Conservation (phyloP, 1,140 invertebrate genomes). For the Pseudomyrmex sp. region DNA sequence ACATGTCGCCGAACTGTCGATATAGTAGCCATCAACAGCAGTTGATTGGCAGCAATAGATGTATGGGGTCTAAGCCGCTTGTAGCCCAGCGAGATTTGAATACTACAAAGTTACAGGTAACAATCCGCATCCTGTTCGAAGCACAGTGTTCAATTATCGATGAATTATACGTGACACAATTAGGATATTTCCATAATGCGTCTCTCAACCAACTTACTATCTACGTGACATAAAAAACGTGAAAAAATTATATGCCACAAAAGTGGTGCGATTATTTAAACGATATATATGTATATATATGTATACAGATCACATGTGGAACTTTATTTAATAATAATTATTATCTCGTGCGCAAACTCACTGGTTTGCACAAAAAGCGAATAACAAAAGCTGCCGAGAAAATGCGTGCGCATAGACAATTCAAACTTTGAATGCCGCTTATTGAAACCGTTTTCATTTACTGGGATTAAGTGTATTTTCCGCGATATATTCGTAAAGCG, state of each 20-base stretch:
- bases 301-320: too few relatives aligned
- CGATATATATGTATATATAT: neutral
- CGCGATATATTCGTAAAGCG: too few relatives aligned
- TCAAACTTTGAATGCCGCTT: slow-evolving; percentile 14
- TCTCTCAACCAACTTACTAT: neutral
- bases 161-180: neutral
- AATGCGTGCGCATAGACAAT: neutral
- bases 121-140: slow-evolving; percentile 3
- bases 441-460: neutral
- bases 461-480: slow-evolving; percentile 34
- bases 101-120: neutral
- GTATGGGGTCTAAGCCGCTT: slow-evolving; percentile 27
- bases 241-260: neutral
- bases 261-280: neutral
- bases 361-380: neutral
- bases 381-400: neutral
- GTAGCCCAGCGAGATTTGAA: slow-evolving; percentile 23
- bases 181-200: neutral
- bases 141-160: slow-evolving; percentile 3
- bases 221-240: neutral
- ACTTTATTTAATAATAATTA: too few relatives aligned
- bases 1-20: slow-evolving; percentile 12
- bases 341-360: too few relatives aligned
- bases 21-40: slow-evolving; percentile 32
- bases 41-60: slow-evolving; percentile 50